Percentiles rank a stretch among this genome's conserved stretches.
These are phyloP conservation scores for Andricus grossulariae DNA, from an alignment of 1,140 invertebrate genomes.

Conservation along the genomic window DNA sequence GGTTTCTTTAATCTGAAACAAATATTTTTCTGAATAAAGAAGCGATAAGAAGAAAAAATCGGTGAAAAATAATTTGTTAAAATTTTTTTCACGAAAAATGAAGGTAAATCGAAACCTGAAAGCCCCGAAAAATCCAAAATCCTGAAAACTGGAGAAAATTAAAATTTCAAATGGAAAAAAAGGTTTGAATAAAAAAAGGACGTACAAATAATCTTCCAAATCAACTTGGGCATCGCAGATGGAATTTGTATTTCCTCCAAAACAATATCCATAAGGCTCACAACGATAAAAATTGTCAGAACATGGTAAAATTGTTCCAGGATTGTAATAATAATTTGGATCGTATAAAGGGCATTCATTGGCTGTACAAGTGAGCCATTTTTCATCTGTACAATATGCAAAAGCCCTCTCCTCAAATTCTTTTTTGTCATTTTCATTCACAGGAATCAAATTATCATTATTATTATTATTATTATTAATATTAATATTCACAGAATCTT, in stretches of 20 bases:
- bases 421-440: constrained; percentile 8
- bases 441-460: constrained; percentile 20
- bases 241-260: constrained; percentile 20
- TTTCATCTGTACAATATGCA: constrained; percentile 60
- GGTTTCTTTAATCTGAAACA: too few species aligned
- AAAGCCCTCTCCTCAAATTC: constrained; percentile 36
- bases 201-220: constrained; percentile 67
- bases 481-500: constrained; percentile 25
- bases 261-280: constrained; percentile 6
- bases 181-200: constrained; percentile 36
- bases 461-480: neutral
- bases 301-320: constrained; percentile 53
- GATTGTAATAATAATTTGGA: constrained; percentile 22
- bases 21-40: too few species aligned
- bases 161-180: constrained; percentile 42
- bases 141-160: constrained; percentile 41
- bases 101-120: too few species aligned
- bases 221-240: constrained; percentile 49
- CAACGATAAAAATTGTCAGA: constrained; percentile 36
- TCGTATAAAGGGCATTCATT: constrained; percentile 56
- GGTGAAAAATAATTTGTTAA: too few species aligned
- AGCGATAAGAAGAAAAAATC: too few species aligned
- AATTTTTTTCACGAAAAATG: too few species aligned
- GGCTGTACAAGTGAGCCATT: constrained; percentile 63
- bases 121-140: neutral